A percentile compares a stretch with the other conserved stretches of the same genome.
phyloP scores from a whole-genome alignment of 2,113 vertebrate genomes.

The Eurystomus gularis region DNA sequence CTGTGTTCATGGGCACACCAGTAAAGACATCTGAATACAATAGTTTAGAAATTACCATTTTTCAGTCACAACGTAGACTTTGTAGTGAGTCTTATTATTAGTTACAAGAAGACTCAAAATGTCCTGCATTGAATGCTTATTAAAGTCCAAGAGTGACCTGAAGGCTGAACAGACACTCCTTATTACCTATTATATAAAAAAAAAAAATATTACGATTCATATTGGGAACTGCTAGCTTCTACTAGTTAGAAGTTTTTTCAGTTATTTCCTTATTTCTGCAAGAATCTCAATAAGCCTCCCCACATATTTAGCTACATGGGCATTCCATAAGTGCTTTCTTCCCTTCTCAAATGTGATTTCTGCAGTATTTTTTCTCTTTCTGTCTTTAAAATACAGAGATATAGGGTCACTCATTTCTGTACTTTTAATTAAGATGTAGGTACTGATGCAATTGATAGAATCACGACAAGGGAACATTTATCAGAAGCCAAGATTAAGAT shows the following conservation, averaged over 20 bases:
- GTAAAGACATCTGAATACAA: neutral
- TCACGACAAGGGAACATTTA: neutral
- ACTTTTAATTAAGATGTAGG: neutral
- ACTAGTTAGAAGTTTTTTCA: neutral
- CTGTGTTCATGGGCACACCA: neutral
- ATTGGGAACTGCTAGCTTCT: neutral
- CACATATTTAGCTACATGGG: slow-evolving; percentile 13
- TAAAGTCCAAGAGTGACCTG: neutral
- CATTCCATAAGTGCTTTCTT: slow-evolving; percentile 42
- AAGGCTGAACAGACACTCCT: neutral
- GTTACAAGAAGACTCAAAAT: neutral
- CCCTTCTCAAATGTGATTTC: neutral
- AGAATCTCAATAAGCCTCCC: neutral
- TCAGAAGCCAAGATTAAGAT: neutral
- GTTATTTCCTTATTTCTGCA: slow-evolving; percentile 10
- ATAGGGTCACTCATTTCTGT: neutral
- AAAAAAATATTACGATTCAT: neutral
- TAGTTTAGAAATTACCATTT: neutral
- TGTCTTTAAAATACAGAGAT: neutral
- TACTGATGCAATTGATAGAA: neutral
- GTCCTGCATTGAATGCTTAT: slow-evolving; percentile 2
- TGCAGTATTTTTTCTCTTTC: neutral
- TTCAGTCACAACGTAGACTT: neutral
- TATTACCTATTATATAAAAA: neutral
- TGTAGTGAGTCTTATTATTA: neutral